Base-by-base conservation (phyloP, 2,888 invertebrate species). In the Ichneumon xanthorius region DNA sequence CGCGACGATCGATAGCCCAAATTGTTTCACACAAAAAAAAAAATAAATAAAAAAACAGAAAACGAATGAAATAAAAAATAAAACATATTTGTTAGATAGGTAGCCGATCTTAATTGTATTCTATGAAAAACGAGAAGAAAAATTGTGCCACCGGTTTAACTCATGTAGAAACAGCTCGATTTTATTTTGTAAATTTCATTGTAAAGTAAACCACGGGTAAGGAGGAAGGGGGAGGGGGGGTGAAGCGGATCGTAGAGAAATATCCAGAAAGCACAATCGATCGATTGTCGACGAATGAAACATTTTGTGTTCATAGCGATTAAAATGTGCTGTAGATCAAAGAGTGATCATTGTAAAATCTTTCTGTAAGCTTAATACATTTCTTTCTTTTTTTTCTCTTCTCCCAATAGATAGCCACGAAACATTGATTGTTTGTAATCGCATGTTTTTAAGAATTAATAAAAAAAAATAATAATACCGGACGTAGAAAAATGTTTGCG, bases 71-170 rank as follows among this genome's bases (percentile, higher is more conserved):
- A 77, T 63, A 37, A 53, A 53, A 78, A 58, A 78, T 61, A 11
- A 68, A 73, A 80, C 80, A 72, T 30, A 16, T 48, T 48, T 22
- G 65, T 67, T 82, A 80, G 76, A 40, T 85, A 85, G 78, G 76
- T 85, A 82, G 85, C 68, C 37, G 80, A 86, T 79, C 53, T 71
- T 75, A 71, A 80, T 80, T 71, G 61, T 78, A 77, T 67, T 78
- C 55, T 33, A 78, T 70, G 77, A 71, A 63, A 63, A 48, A 16
- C 45, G 45, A 48, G 40, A 73, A 53, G n/a, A 45, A 48, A 33
- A 71, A 55, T 80, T 40, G 19, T 72, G 65, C 61, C 73, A 80
- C 78, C 63, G 70, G 72, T 26, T 53, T 2, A 67, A 50, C 33
- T 65, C 68, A 58, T 55, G 48, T 67, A 63, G 63, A 63, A 7